These are phyloP conservation scores for Lepus oiostolus DNA, from an alignment of 2,797 vertebrate genomes.

Conservation along the genomic window DNA sequence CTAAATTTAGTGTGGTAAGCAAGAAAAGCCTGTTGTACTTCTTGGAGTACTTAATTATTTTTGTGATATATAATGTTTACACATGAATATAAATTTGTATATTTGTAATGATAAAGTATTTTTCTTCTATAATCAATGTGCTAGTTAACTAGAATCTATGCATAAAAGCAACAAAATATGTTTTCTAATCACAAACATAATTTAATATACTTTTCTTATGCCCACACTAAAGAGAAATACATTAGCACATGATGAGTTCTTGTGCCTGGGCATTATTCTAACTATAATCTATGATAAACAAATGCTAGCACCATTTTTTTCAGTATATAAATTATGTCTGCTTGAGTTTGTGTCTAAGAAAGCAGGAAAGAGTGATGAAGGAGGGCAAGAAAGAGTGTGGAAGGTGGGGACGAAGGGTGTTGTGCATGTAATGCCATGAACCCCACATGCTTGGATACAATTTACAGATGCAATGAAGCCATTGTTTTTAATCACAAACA, in stretches of 20 bases:
- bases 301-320: neutral
- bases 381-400: neutral
- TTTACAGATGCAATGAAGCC: neutral
- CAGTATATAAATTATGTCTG: neutral
- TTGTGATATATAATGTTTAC: neutral
- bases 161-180: neutral
- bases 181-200: neutral
- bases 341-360: neutral
- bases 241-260: neutral
- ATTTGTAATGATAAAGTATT: slow-evolving; percentile 33
- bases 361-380: neutral
- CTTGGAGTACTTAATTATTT: slow-evolving; percentile 11
- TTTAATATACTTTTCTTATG: neutral
- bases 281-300: neutral
- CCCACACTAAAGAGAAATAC: neutral
- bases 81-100: neutral
- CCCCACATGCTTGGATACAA: too few species aligned
- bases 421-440: neutral
- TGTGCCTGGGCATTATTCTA: neutral
- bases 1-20: neutral
- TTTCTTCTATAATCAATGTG: slow-evolving; percentile 23
- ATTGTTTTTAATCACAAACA: neutral
- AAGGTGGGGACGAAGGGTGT: neutral
- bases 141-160: neutral
- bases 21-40: neutral